Evolutionary conservation across 2,888 invertebrate species (phyloP).

Genomic region (Amblyteles armatorius): DNA sequence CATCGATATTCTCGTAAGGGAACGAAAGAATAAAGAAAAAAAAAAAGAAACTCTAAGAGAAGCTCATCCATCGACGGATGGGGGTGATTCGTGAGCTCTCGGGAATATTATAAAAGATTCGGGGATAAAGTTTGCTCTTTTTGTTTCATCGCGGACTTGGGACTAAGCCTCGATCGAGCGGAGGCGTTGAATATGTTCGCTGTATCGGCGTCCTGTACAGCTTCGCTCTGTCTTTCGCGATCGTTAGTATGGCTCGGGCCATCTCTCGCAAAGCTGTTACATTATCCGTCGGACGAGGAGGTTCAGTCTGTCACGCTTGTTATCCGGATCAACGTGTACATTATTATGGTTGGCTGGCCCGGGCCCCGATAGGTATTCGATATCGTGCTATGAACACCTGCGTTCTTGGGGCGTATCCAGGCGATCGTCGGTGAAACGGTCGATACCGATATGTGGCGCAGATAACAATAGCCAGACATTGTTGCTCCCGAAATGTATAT

Average conservation of each 20-base stretch:
- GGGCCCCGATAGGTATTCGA: constrained; percentile 60
- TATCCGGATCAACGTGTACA: constrained; percentile 68
- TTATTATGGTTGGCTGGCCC: constrained; percentile 61
- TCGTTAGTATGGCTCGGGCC: neutral
- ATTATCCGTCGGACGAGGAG: constrained; percentile 62
- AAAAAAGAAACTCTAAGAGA: constrained; percentile 1
- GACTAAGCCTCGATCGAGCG: constrained; percentile 44
- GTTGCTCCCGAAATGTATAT: neutral
- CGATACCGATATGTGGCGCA: neutral
- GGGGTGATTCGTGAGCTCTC: constrained; percentile 44
- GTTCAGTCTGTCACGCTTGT: constrained; percentile 66
- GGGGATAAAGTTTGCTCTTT: constrained; percentile 39
- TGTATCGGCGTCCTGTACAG: constrained; percentile 20
- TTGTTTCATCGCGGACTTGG: constrained; percentile 19
- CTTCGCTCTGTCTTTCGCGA: constrained; percentile 19
- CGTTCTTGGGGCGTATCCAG: constrained; percentile 53
- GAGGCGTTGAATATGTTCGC: constrained; percentile 46
- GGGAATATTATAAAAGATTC: constrained; percentile 48
- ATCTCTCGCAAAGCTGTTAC: constrained; percentile 49
- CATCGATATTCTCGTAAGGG: constrained; percentile 23
- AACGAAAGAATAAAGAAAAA: neutral
- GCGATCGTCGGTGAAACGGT: constrained; percentile 1
- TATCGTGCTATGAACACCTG: constrained; percentile 64
- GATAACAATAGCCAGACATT: neutral
- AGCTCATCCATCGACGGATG: constrained; percentile 42